Base-by-base conservation (phyloP, 64 coral and sea anemone species). In the Stylophora pistillata region DNA sequence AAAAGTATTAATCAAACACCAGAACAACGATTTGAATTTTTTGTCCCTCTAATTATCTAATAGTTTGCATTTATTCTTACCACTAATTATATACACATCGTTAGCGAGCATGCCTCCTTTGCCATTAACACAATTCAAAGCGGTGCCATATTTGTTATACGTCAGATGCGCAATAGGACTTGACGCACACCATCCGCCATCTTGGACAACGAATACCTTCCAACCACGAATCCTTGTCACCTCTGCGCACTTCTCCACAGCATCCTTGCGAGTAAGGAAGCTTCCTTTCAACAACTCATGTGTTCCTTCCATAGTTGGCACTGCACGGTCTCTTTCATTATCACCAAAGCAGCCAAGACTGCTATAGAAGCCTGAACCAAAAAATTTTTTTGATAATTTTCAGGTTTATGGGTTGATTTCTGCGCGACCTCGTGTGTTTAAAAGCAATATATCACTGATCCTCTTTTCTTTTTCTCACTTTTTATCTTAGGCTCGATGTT, bases 131-230 rank as follows among this genome's bases (percentile, higher is more conserved):
- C 95, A 97, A 65, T 97, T 97, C n/a, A 81, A 58, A 16, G 95
- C 95, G 68, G 71, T 80, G 57, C 91, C 95, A 70, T 97, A 93
- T 81, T 75, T 97, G 68, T 90, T 90, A 77, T 93, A 97, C 1
- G 57, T 90, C n/a, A 87, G 88, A 78, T 97, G 95, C 61, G 95
- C 95, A 17, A 56, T 90, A 12, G 91, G 55, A 55, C 95, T 90
- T 53, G 95, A 97, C 17, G 95, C 88, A 81, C 95, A 97, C 95
- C 95, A 97, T 13, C 95, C 95, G 20, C 95, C 95, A 90, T 90
- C 91, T 88, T 97, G 95, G 55, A 97, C 89, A 27, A 87, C 95
- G 82, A 97, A 97, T 7, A 93, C 95, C 60, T 86, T 93, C 76
- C 85, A 97, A 10, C 95, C 95, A 16, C 95, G 91, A 71, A 25